Percentiles rank a stretch among this genome's conserved stretches.
Conservation (phyloP, 1,140 invertebrate genomes). For the Wasmannia auropunctata region DNA sequence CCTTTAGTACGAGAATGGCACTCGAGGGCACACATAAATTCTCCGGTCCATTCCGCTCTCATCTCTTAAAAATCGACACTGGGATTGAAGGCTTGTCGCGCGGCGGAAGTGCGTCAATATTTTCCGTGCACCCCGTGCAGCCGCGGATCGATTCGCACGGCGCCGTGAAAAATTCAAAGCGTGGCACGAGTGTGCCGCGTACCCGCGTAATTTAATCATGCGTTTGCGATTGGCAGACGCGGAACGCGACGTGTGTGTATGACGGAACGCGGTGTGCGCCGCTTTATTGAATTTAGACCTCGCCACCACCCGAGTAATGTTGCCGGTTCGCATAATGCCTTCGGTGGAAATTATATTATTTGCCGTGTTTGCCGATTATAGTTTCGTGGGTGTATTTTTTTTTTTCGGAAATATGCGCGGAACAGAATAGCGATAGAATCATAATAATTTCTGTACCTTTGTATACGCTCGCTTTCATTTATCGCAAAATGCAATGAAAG, state of each 20-base stretch:
- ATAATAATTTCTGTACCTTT: background rate
- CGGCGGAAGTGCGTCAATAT: conserved; percentile 33
- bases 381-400: background rate
- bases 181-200: background rate
- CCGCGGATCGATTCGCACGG: conserved; percentile 6
- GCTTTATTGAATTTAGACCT: conserved; percentile 28
- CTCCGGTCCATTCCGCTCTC: background rate
- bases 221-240: conserved; percentile 32
- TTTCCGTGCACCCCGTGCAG: conserved; percentile 26
- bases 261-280: conserved; percentile 8
- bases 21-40: background rate
- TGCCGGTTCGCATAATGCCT: background rate
- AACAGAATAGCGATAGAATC: background rate
- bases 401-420: background rate
- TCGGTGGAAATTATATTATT: background rate
- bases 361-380: background rate
- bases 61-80: conserved; percentile 25
- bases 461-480: background rate
- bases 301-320: background rate
- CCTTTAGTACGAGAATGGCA: background rate
- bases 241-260: background rate
- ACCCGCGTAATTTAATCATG: conserved; percentile 31
- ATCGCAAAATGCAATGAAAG: background rate
- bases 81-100: conserved; percentile 23
- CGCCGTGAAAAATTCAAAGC: conserved; percentile 18